Base-by-base conservation (phyloP, 2,113 vertebrate species). In the Megaceryle torquata region DNA sequence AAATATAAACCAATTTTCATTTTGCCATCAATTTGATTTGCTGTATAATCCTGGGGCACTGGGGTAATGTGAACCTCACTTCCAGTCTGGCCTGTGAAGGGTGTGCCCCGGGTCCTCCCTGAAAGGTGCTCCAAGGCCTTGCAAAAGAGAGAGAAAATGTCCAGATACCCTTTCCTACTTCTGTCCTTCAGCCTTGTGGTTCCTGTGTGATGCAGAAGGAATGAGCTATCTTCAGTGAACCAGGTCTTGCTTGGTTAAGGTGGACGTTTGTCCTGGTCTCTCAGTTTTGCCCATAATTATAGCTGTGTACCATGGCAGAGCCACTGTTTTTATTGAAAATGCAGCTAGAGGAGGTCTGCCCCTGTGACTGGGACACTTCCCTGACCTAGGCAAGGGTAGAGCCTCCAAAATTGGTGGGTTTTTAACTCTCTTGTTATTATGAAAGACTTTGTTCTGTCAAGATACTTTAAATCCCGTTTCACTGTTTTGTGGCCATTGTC, bases 271-370 rank as follows among this genome's bases (percentile, higher is more conserved):
- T 41, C 39, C 39, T 41, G 39, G 39, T 64, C 43, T 14, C 19
- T 57, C 43, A 9, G 61, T 75, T 71, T 59, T 39, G 19, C 64
- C 56, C 3, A 1, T 48, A 15, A n/a, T 1, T 43, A 14, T 29
- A 13, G 7, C 19, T 54, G 22, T 1, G 13, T 28, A 44, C 11
- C 13, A 6, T 0, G 1, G 59, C 56, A 54, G 20, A 64, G 63
- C 24, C 44, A 16, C 1, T 2, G 41, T 31, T 65, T 22, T 53
- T 7, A 6, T 0, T 9, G 60, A 26, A 53, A 35, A 31, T 26
- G 26, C 35, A 20, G 61, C 3, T 16, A 31, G 19, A 15, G 16
- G 60, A 63, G 15, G 15, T 53, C 60, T 85, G 3, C 14, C 54
- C 41, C 9, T 6, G 14, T 6, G 46, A 35, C 41, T 22, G 44